A percentile compares a stretch with the other conserved stretches of the same genome.
phyloP scores from a whole-genome alignment of 1,140 invertebrate species.

The Heliconius eleuchia region DNA sequence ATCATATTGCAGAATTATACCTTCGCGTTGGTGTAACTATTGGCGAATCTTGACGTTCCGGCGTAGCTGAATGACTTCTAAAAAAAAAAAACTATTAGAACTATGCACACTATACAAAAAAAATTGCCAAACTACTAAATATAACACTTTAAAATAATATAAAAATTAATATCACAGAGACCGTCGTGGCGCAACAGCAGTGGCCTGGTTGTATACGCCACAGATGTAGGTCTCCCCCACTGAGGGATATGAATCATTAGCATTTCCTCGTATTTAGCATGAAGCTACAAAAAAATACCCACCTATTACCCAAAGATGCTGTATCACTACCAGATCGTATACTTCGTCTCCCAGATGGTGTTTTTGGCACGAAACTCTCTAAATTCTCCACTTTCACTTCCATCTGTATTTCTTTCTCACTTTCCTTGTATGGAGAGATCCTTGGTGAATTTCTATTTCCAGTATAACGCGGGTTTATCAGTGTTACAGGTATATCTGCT shows the following conservation, averaged over 20 bases:
- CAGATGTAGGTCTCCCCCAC: no score
- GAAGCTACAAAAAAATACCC: constrained; percentile 19
- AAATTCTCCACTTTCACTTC: constrained; percentile 28
- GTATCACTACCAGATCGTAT: constrained; percentile 51
- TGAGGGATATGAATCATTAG: no score
- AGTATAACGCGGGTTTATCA: constrained; percentile 65
- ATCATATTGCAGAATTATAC: constrained; percentile 30
- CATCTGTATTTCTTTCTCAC: constrained; percentile 26
- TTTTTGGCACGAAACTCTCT: constrained; percentile 46
- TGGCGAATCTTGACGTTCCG: constrained; percentile 57
- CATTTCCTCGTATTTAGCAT: no score
- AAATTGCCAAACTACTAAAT: no score
- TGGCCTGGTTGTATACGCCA: no score
- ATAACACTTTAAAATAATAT: no score
- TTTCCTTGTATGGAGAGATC: background rate
- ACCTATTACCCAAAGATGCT: constrained; percentile 57
- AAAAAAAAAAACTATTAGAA: constrained; percentile 6
- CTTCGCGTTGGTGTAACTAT: constrained; percentile 42
- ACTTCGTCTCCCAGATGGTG: constrained; percentile 56
- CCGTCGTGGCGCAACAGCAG: no score
- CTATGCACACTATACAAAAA: background rate
- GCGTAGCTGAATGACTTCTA: constrained; percentile 53
- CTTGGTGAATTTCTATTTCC: constrained; percentile 30
- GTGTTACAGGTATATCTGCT: constrained; percentile 66
- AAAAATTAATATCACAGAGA: no score